Percentiles rank a stretch among this genome's conserved stretches.
Conservation (phyloP, 2,888 invertebrate genomes). For the Heteromurus nitidus region DNA sequence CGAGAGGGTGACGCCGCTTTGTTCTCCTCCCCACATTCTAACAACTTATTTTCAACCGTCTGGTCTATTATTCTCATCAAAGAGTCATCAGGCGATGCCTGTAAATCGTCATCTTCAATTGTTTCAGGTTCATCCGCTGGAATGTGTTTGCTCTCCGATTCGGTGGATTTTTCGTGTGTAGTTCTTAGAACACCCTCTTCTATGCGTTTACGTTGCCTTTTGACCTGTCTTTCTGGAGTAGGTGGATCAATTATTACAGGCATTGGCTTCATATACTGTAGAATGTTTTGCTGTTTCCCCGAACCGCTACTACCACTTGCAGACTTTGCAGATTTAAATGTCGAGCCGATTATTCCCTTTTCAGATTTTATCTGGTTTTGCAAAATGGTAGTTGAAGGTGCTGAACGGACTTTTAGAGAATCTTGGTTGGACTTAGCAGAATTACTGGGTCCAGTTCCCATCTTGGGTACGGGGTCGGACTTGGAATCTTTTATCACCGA, state of each 20-base stretch:
- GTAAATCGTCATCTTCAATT: slow-evolving; percentile 1
- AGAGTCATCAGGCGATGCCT: slow-evolving; percentile 23
- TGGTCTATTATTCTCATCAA: slow-evolving; percentile 48
- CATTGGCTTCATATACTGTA: slow-evolving; percentile 64
- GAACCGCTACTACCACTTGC: neutral
- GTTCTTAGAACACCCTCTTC: neutral
- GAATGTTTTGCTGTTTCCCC: slow-evolving; percentile 48
- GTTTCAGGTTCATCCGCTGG: neutral
- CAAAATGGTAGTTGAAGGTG: too few species aligned
- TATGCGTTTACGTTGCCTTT: slow-evolving; percentile 8
- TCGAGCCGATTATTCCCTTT: too few species aligned
- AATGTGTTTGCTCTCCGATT: too few species aligned
- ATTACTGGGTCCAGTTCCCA: too few species aligned
- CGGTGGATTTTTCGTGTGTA: neutral
- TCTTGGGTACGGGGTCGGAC: neutral
- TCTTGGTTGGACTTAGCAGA: too few species aligned
- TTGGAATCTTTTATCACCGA: neutral
- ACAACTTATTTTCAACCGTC: slow-evolving; percentile 45
- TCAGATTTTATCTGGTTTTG: too few species aligned
- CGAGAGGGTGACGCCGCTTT: neutral
- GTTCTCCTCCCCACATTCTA: neutral
- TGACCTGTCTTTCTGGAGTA: slow-evolving; percentile 43
- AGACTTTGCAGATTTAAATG: too few species aligned
- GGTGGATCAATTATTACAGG: slow-evolving; percentile 65
- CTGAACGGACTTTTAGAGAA: too few species aligned